phyloP scores from a whole-genome alignment of 2,797 vertebrate genomes.

The Pseudochaenichthys georgianus region DNA sequence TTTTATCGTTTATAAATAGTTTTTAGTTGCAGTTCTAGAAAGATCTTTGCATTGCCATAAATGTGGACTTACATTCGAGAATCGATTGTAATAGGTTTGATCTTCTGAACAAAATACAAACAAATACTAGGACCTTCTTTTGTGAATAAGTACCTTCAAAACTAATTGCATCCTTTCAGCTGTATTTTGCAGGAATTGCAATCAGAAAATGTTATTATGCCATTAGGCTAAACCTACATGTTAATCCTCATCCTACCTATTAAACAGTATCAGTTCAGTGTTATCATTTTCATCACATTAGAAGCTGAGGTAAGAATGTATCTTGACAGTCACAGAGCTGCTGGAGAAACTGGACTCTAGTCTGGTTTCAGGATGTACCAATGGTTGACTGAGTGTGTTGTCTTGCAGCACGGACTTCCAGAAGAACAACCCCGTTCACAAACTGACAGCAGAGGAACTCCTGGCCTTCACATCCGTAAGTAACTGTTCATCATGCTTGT shows the following conservation, averaged over 20 bases:
- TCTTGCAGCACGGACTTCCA: slow-evolving; percentile 92
- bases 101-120: no score
- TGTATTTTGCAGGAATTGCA: neutral
- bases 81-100: no score
- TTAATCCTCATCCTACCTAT: no score
- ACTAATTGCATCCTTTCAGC: neutral
- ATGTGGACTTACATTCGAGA: no score
- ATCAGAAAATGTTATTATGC: neutral
- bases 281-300: neutral
- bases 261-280: neutral
- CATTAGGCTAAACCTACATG: neutral
- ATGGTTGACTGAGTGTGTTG: slow-evolving; percentile 21
- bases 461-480: slow-evolving; percentile 95
- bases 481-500: slow-evolving; percentile 23
- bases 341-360: neutral
- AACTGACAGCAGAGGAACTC: slow-evolving; percentile 94
- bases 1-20: no score
- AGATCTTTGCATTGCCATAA: no score
- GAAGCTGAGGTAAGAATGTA: neutral
- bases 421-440: slow-evolving; percentile 96
- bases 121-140: neutral
- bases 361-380: neutral
- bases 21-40: no score
- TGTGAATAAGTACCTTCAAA: neutral
- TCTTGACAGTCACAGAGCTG: neutral